Evolutionary conservation across 35 echinoderm and acorn worm species (phyloP).

Genomic region (Patiria miniata): DNA sequence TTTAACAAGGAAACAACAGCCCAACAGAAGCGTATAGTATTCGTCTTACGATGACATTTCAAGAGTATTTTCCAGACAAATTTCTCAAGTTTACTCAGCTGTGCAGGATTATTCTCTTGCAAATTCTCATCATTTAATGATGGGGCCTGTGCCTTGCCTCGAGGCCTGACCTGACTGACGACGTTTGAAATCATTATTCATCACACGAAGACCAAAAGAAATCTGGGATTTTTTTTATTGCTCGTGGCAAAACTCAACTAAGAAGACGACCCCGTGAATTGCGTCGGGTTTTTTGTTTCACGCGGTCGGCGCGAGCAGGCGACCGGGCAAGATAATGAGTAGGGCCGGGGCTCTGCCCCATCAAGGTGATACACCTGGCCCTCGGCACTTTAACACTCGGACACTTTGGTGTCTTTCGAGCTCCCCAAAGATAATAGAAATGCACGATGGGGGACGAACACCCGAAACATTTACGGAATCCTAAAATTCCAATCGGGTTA

Average conservation of each 20-base stretch:
- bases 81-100: no score
- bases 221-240: not conserved
- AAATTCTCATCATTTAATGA: no score
- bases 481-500: no score
- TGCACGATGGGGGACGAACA: no score
- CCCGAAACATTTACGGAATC: no score
- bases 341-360: not conserved
- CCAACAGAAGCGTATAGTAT: no score
- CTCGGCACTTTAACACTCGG: not conserved
- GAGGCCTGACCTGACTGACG: no score
- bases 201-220: not conserved
- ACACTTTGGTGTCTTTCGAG: not conserved
- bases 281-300: constrained; percentile 17
- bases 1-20: no score
- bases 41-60: no score
- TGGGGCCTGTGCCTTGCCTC: no score
- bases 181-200: not conserved
- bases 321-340: not conserved
- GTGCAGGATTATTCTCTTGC: no score
- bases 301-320: not conserved
- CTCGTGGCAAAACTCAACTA: not conserved
- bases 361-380: not conserved
- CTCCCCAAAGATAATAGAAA: not conserved
- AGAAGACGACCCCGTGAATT: not conserved
- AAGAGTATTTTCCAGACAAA: no score